Evolutionary conservation across 1,140 invertebrate genomes (phyloP).

Genomic region (Drosophila pectinifera): DNA sequence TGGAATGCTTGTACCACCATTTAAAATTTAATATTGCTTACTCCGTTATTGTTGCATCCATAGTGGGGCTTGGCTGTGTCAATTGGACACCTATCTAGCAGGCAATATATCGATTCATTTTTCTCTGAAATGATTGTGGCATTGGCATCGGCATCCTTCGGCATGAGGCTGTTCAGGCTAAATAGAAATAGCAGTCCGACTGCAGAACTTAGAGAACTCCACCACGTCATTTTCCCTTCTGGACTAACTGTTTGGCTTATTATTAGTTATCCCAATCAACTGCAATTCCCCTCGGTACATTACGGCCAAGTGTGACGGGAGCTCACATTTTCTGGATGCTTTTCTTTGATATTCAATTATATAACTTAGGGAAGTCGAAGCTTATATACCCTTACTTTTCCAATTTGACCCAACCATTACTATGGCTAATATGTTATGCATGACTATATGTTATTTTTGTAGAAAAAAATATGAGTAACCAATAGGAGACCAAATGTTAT

Average conservation of each 20-base stretch:
- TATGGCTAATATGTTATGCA: too few species aligned
- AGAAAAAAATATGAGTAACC: too few species aligned
- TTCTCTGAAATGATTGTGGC: neutral
- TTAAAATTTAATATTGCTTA: neutral
- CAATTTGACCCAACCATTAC: too few species aligned
- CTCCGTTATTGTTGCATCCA: neutral
- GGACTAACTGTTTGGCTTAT: neutral
- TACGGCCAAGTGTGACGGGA: slow-evolving; percentile 8
- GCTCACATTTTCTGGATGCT: neutral
- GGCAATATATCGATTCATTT: neutral
- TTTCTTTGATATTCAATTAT: neutral
- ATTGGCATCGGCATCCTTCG: too few species aligned
- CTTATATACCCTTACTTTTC: neutral
- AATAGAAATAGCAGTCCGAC: too few species aligned
- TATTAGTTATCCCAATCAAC: neutral
- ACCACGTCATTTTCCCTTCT: neutral
- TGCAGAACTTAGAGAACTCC: neutral
- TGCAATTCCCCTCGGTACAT: neutral
- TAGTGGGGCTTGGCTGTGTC: neutral
- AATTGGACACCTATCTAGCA: neutral
- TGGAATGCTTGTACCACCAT: too few species aligned
- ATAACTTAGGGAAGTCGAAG: neutral
- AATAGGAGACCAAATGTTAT: too few species aligned
- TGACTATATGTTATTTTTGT: too few species aligned
- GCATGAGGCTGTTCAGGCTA: too few species aligned